Percentiles rank a stretch among this genome's conserved stretches.
Conservation (phyloP, 2,888 invertebrate species). For the Bursaphelenchus okinawaensis region DNA sequence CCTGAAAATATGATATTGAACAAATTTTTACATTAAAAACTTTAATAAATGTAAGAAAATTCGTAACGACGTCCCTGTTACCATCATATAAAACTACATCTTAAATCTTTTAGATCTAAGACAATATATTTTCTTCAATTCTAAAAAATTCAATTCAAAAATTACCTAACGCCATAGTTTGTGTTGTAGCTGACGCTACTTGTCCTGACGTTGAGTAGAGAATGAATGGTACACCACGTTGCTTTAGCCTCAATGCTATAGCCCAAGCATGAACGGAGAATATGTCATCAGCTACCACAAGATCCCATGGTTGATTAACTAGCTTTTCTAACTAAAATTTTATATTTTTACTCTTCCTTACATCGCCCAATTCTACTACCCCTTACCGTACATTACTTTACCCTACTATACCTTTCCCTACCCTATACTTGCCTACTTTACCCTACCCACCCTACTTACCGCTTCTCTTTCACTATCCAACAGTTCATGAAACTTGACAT, state of each 20-base stretch:
- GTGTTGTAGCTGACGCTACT: not conserved
- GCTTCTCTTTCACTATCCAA: not conserved
- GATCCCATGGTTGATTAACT: not conserved
- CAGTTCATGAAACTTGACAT: not conserved
- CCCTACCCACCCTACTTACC: too few species aligned
- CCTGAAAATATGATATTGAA: too few species aligned
- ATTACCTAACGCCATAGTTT: constrained; percentile 2
- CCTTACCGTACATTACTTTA: too few species aligned
- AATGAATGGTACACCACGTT: constrained; percentile 1
- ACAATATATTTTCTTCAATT: not conserved
- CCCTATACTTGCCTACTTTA: too few species aligned
- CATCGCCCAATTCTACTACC: too few species aligned
- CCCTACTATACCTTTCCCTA: too few species aligned
- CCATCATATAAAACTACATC: too few species aligned
- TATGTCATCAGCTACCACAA: constrained; percentile 5
- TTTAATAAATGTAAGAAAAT: too few species aligned
- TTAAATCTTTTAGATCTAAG: too few species aligned
- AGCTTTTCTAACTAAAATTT: constrained; percentile 7
- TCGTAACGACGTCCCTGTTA: too few species aligned
- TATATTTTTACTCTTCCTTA: too few species aligned
- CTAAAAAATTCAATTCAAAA: not conserved
- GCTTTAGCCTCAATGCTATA: not conserved
- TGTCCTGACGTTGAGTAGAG: constrained; percentile 4
- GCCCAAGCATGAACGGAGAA: not conserved
- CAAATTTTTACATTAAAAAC: too few species aligned